Conservation (phyloP, 2,797 vertebrate genomes). For the Acanthopagrus latus region DNA sequence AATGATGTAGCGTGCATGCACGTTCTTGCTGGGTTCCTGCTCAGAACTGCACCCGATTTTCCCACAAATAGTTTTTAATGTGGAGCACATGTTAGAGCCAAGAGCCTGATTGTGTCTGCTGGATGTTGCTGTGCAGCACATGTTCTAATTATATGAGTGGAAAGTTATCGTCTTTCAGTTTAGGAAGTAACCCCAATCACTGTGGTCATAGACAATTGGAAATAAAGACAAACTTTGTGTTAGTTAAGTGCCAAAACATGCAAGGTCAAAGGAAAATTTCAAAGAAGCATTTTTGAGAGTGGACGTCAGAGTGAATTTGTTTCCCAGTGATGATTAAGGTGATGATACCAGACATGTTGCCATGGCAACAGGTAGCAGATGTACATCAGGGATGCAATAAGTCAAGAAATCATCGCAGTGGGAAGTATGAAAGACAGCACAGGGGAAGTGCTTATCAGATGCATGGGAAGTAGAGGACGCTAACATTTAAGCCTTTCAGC, state of each 20-base stretch:
- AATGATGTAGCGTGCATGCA: conserved; percentile 52
- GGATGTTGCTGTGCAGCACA: conserved; percentile 55
- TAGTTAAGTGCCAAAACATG: not conserved
- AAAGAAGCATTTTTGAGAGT: not conserved
- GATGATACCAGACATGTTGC: conserved; percentile 42
- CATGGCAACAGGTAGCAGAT: conserved; percentile 69
- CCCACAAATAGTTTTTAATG: conserved; percentile 63
- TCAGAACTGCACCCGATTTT: conserved; percentile 51
- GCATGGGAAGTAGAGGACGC: conserved; percentile 12
- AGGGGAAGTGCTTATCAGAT: conserved; percentile 4
- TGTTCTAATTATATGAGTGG: conserved; percentile 47
- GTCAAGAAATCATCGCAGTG: conserved; percentile 35
- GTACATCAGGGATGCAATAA: conserved; percentile 48
- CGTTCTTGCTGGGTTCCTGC: conserved; percentile 47
- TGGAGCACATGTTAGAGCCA: conserved; percentile 60
- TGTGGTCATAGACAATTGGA: conserved; percentile 20
- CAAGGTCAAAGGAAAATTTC: not conserved
- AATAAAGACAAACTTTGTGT: not conserved
- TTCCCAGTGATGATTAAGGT: not conserved
- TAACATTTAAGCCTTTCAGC: conserved; percentile 28
- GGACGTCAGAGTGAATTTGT: not conserved
- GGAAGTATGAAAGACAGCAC: conserved; percentile 6
- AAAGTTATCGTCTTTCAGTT: conserved; percentile 17
- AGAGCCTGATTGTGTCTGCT: conserved; percentile 32
- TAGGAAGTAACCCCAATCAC: conserved; percentile 25